These are phyloP conservation scores for Trypoxylus dichotomus DNA, from an alignment of 1,140 invertebrate genomes.

Conservation along the genomic window DNA sequence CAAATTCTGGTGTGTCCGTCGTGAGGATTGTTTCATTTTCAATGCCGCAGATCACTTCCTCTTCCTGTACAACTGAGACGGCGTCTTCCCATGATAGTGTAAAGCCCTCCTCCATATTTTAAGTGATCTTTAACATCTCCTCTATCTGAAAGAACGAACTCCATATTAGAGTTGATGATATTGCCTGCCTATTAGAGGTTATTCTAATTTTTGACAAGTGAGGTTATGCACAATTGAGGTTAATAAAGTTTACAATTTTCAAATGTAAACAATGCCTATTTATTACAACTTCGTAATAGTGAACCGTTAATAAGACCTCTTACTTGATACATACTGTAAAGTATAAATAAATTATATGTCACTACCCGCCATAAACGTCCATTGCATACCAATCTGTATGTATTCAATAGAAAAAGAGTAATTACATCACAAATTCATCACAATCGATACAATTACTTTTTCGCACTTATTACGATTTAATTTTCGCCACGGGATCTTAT, in stretches of 20 bases:
- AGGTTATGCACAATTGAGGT: conserved; percentile 56
- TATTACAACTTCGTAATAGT: not conserved
- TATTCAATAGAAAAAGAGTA: conserved; percentile 41
- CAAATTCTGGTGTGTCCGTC: conserved; percentile 60
- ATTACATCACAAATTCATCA: conserved; percentile 44
- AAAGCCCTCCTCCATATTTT: conserved; percentile 54
- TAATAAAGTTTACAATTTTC: conserved; percentile 43
- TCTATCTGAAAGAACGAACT: not conserved
- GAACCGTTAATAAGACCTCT: not conserved
- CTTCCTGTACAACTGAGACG: conserved; percentile 61
- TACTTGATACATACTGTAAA: not conserved
- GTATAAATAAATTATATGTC: conserved; percentile 32
- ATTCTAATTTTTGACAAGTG: conserved; percentile 52
- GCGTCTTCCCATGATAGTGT: conserved; percentile 60
- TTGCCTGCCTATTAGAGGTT: conserved; percentile 42
- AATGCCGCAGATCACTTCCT: conserved; percentile 67
- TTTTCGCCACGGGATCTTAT: not conserved
- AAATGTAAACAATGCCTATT: conserved; percentile 50
- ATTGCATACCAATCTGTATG: conserved; percentile 41
- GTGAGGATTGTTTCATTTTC: conserved; percentile 58
- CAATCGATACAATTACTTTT: not conserved
- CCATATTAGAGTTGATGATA: not conserved
- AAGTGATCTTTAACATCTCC: not conserved
- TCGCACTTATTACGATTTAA: not conserved
- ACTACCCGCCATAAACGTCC: conserved; percentile 43